Conservation (phyloP, 2,113 vertebrate species). For the Hydropotes inermis region DNA sequence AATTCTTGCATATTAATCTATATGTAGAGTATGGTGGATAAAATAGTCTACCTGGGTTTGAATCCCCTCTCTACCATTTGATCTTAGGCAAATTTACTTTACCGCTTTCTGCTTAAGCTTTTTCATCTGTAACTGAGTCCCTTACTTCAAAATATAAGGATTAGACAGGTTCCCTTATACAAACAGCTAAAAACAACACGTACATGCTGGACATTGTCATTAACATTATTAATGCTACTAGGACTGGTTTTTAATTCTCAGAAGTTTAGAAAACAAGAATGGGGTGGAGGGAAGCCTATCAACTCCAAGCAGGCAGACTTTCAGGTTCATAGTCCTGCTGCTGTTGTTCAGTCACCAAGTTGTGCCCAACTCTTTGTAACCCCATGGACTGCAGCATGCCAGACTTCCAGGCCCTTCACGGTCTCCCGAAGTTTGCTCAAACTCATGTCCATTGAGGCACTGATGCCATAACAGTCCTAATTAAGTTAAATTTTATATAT, state of each 20-base stretch:
- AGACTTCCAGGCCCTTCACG: neutral
- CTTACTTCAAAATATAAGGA: neutral
- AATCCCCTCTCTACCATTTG: neutral
- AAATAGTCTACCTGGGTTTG: neutral
- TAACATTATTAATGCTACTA: neutral
- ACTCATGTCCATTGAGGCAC: neutral
- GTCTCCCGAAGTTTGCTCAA: neutral
- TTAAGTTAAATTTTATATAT: neutral
- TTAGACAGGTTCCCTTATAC: neutral
- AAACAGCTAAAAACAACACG: neutral
- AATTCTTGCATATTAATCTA: neutral
- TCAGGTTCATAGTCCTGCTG: neutral
- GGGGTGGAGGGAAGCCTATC: neutral
- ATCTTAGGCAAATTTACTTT: neutral
- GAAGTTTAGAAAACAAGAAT: neutral
- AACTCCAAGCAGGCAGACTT: neutral
- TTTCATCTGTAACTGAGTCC: neutral
- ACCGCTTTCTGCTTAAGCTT: neutral
- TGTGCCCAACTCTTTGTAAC: neutral
- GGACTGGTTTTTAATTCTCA: neutral
- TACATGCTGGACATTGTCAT: neutral
- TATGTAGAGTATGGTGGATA: neutral
- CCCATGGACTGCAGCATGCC: neutral
- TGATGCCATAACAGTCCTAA: neutral
- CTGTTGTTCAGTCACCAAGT: neutral